A percentile compares a stretch with the other conserved stretches of the same genome.
phyloP scores from a whole-genome alignment of 92 coral and sea anemone genomes.

The Porites evermanni region DNA sequence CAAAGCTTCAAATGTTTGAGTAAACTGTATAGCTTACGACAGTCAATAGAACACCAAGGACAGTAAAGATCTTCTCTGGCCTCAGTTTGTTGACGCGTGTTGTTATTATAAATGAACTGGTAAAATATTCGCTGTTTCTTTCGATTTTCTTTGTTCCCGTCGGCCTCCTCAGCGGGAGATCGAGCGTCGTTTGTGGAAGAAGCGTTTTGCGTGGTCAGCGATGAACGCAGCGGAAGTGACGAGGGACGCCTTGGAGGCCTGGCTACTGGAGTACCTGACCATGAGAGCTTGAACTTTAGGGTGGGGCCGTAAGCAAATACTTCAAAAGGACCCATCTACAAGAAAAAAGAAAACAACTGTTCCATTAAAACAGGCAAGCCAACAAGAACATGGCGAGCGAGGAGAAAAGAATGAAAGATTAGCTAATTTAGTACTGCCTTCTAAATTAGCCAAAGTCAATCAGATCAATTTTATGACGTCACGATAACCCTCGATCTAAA shows the following conservation, averaged over 20 bases:
- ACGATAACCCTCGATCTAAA: too few species aligned
- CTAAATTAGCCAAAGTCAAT: too few species aligned
- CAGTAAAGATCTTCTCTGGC: conserved; percentile 93
- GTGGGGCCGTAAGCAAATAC: conserved; percentile 99
- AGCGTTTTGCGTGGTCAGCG: conserved; percentile 65
- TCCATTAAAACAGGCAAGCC: not conserved
- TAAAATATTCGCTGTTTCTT: conserved; percentile 87
- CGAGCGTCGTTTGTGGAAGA: conserved; percentile 62
- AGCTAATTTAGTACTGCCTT: too few species aligned
- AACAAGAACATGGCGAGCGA: not conserved
- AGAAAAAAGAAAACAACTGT: not conserved
- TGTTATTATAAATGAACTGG: conserved; percentile 97
- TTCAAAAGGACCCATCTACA: conserved; percentile 97
- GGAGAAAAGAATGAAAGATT: too few species aligned
- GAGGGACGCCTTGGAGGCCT: conserved; percentile 76
- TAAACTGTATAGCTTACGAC: conserved; percentile 87
- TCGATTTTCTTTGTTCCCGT: conserved; percentile 58
- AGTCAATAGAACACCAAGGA: conserved; percentile 98
- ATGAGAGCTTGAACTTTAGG: conserved; percentile 88
- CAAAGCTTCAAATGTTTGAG: conserved; percentile 94
- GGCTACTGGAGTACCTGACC: conserved; percentile 84
- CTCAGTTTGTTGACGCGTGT: conserved; percentile 97
- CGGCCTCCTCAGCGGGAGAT: conserved; percentile 62
- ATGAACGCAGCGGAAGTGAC: conserved; percentile 75
- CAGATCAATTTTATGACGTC: too few species aligned